phyloP scores from a whole-genome alignment of 64 coral and sea anemone species.

The Catalaphyllia jardinei region DNA sequence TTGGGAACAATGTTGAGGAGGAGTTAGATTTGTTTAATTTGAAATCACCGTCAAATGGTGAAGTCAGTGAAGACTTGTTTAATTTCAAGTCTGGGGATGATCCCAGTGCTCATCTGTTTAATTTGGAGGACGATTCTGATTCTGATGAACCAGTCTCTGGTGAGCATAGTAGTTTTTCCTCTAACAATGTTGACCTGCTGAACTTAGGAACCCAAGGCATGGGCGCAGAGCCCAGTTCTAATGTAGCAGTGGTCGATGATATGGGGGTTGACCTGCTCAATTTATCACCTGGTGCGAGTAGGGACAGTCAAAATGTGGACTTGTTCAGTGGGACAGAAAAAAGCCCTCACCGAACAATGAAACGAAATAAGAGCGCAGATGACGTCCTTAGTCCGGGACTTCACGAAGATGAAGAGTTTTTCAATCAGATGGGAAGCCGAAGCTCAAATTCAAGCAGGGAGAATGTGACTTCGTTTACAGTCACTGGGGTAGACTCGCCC shows the following conservation, averaged over 20 bases:
- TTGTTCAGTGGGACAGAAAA: conserved; percentile 74
- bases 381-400: conserved; percentile 68
- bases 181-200: conserved; percentile 17
- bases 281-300: conserved; percentile 57
- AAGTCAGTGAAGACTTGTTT: conserved; percentile 8
- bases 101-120: not conserved
- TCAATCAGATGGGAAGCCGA: conserved; percentile 70
- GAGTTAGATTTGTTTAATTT: conserved; percentile 83
- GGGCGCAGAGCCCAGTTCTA: not conserved
- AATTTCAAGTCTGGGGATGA: not conserved
- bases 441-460: conserved; percentile 79
- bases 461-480: conserved; percentile 63
- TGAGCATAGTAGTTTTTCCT: not conserved
- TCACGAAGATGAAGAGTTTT: conserved; percentile 85
- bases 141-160: conserved; percentile 12
- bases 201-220: conserved; percentile 32
- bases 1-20: not conserved
- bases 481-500: conserved; percentile 18
- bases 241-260: not conserved
- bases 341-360: conserved; percentile 34
- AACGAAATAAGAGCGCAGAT: conserved; percentile 88
- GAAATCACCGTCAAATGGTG: conserved; percentile 38
- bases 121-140: conserved; percentile 36
- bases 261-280: conserved; percentile 83
- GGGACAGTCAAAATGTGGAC: conserved; percentile 84